phyloP scores from a whole-genome alignment of 1,140 invertebrate genomes.

The Pollicipes pollicipes region DNA sequence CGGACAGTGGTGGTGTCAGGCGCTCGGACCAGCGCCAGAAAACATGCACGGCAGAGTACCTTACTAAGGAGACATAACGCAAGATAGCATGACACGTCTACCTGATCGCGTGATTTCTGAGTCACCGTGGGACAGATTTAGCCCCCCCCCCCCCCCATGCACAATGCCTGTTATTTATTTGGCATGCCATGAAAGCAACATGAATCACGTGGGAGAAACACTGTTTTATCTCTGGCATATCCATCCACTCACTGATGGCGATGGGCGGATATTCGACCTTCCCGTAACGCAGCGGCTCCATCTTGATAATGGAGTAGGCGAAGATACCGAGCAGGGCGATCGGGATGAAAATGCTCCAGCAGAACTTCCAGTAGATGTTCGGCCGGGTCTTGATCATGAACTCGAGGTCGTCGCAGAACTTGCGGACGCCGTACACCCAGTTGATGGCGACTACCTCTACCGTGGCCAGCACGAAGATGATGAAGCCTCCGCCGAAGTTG shows the following conservation, averaged over 20 bases:
- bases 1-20: no score
- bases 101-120: no score
- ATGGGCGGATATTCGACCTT: slow-evolving; percentile 23
- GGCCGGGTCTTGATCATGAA: slow-evolving; percentile 40
- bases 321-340: slow-evolving; percentile 49
- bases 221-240: not conserved
- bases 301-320: slow-evolving; percentile 35
- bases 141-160: no score
- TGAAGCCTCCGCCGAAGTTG: slow-evolving; percentile 57
- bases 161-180: no score
- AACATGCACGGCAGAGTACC: no score
- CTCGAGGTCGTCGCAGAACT: slow-evolving; percentile 28
- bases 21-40: no score
- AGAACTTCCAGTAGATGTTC: slow-evolving; percentile 54
- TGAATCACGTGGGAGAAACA: no score
- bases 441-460: slow-evolving; percentile 27
- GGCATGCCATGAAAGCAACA: no score
- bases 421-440: slow-evolving; percentile 30
- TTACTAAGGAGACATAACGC: no score
- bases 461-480: slow-evolving; percentile 53
- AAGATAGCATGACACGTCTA: no score
- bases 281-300: slow-evolving; percentile 16
- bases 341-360: slow-evolving; percentile 57
- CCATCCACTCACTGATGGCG: slow-evolving; percentile 22
- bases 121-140: no score